Percentiles rank a stretch among this genome's conserved stretches.
phyloP scores from a whole-genome alignment of 2,888 invertebrate genomes.

The Psococerastis gibbosa region DNA sequence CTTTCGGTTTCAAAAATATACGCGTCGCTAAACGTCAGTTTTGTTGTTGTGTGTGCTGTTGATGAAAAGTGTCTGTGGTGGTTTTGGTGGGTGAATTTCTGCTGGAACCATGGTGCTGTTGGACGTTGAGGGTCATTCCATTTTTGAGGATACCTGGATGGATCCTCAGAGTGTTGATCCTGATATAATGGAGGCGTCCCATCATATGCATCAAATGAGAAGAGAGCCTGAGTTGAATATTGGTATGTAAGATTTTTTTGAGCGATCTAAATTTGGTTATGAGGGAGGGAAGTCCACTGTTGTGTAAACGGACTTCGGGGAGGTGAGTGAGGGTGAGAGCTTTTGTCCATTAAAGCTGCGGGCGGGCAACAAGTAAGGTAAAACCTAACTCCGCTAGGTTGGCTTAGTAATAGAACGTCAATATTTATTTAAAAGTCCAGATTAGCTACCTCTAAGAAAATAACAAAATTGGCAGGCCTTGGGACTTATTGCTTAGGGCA shows the following conservation, averaged over 20 bases:
- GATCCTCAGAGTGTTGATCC: not conserved
- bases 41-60: no score
- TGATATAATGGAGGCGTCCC: not conserved
- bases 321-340: not conserved
- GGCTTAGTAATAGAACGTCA: no score
- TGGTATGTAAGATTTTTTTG: conserved; percentile 32
- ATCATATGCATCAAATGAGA: conserved; percentile 14
- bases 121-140: not conserved
- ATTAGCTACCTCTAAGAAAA: no score
- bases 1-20: not conserved
- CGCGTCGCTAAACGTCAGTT: no score
- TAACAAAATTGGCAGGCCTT: no score
- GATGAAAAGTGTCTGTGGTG: no score
- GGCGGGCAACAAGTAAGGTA: no score
- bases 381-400: no score
- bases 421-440: no score
- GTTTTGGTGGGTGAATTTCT: no score
- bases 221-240: conserved; percentile 52
- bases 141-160: not conserved
- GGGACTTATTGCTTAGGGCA: no score
- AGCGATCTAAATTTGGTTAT: not conserved
- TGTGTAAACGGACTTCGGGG: not conserved
- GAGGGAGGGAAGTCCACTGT: not conserved
- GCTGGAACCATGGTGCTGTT: not conserved
- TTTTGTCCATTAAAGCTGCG: no score